phyloP scores from a whole-genome alignment of 2,113 vertebrate species.

The Callorhinus ursinus region DNA sequence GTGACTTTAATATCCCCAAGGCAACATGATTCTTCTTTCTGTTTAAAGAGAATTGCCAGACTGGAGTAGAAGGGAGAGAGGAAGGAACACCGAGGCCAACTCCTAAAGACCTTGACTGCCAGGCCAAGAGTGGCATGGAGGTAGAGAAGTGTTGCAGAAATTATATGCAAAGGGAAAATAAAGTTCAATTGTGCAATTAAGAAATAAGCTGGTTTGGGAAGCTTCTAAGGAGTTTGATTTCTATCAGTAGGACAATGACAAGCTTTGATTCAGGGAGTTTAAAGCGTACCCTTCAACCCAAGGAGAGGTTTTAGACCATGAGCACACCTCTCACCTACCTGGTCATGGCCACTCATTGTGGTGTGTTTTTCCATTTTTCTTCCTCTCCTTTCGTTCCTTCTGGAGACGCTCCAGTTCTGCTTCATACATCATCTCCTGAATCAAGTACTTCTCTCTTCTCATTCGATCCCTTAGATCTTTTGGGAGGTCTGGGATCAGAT shows the following conservation, averaged over 20 bases:
- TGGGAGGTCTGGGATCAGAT: conserved; percentile 98
- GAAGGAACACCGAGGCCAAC: not conserved
- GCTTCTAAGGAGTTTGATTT: not conserved
- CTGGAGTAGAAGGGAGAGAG: not conserved
- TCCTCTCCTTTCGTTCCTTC: conserved; percentile 93
- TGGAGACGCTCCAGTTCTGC: conserved; percentile 95
- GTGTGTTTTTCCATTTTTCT: conserved; percentile 90
- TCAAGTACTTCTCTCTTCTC: conserved; percentile 97
- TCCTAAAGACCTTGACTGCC: not conserved
- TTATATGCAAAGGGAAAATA: not conserved
- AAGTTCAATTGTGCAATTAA: not conserved
- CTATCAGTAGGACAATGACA: not conserved
- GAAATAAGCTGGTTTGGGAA: not conserved
- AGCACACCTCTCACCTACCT: conserved; percentile 59
- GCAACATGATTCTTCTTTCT: not conserved
- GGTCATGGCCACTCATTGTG: conserved; percentile 95
- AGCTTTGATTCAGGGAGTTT: not conserved
- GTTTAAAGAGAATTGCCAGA: not conserved
- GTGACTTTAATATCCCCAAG: not conserved
- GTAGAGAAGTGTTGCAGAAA: not conserved
- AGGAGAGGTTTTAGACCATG: rapidly evolving
- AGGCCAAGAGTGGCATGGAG: not conserved
- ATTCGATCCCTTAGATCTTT: conserved; percentile 97
- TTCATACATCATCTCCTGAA: conserved; percentile 99
- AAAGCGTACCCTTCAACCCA: rapidly evolving